Percentiles rank a stretch among this genome's conserved stretches.
phyloP scores from a whole-genome alignment of 2,888 invertebrate species.

The Oasisia sp. region DNA sequence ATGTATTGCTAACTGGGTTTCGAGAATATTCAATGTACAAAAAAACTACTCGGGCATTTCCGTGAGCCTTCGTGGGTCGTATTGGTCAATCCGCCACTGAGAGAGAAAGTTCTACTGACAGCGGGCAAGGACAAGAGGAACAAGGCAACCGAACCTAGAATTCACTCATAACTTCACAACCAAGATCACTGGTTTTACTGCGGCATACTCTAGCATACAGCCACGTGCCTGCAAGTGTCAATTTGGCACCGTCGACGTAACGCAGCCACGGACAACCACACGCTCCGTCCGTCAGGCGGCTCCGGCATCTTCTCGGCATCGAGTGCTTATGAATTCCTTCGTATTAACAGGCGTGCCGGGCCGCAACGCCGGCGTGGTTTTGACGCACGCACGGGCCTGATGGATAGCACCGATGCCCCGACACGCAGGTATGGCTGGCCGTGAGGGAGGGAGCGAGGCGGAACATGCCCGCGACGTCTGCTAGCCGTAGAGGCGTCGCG shows the following conservation, averaged over 20 bases:
- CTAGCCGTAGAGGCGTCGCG: background rate
- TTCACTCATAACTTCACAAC: no score
- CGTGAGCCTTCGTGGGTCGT: no score
- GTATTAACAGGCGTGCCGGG: conserved; percentile 3
- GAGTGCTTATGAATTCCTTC: background rate
- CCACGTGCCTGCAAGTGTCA: background rate
- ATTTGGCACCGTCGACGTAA: background rate
- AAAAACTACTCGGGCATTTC: no score
- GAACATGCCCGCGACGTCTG: background rate
- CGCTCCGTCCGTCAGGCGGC: background rate
- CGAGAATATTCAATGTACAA: no score
- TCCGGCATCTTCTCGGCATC: background rate
- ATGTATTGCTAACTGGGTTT: no score
- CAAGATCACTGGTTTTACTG: no score
- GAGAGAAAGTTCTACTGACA: no score
- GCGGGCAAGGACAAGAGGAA: no score
- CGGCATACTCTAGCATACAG: background rate
- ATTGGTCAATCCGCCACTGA: no score
- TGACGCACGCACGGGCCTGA: conserved; percentile 6
- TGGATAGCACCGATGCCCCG: background rate
- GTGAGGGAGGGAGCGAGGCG: background rate
- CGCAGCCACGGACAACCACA: background rate
- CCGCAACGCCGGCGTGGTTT: background rate
- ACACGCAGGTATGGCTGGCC: background rate
- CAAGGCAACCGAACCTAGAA: no score